These are phyloP conservation scores for Lanius ludovicianus DNA, from an alignment of 2,113 vertebrate genomes.

Conservation along the genomic window DNA sequence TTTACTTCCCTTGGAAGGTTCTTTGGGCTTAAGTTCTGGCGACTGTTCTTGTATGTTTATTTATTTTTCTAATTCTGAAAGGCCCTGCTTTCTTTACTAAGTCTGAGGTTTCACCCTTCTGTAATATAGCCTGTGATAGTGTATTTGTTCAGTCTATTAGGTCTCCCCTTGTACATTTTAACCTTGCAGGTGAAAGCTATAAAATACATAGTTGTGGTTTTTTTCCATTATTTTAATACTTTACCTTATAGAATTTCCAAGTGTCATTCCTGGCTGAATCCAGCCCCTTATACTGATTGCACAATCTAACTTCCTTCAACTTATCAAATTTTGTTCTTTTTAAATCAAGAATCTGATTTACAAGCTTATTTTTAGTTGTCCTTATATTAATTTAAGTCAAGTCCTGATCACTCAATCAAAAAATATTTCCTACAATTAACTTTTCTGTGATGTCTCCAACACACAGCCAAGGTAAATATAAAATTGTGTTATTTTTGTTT, in stretches of 20 bases:
- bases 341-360: constrained; percentile 9
- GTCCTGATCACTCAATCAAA: neutral
- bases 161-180: neutral
- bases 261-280: neutral
- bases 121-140: neutral
- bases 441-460: neutral
- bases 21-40: neutral
- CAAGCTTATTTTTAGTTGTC: neutral
- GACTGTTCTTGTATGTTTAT: neutral
- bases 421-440: neutral
- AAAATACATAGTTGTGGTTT: too few species aligned
- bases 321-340: neutral
- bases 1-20: neutral
- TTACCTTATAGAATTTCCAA: neutral
- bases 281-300: neutral
- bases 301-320: neutral
- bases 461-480: neutral
- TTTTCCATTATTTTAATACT: neutral
- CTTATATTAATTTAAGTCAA: neutral
- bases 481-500: neutral
- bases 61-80: neutral
- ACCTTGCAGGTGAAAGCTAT: neutral
- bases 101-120: neutral
- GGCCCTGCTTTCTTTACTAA: neutral
- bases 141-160: neutral